Percentiles rank a stretch among this genome's conserved stretches.
Conservation (phyloP, 1,140 invertebrate genomes). For the Bombus soroeensis region DNA sequence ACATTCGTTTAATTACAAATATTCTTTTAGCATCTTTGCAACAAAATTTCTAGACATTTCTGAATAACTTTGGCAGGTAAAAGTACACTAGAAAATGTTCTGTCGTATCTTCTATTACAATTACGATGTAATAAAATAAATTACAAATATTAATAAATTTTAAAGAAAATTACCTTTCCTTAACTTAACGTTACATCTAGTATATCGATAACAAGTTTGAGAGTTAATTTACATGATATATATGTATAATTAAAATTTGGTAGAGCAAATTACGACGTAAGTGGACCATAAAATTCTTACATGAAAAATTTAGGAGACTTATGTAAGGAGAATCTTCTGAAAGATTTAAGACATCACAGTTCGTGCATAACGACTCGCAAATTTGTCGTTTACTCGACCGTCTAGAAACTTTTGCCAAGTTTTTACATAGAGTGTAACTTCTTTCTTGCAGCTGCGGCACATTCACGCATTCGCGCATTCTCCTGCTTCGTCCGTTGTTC, state of each 20-base stretch:
- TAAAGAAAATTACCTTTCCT: background rate
- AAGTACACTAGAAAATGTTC: background rate
- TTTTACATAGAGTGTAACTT: conserved; percentile 55
- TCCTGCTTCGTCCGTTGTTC: conserved; percentile 53
- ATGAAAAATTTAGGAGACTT: too few species aligned
- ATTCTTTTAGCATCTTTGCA: too few species aligned
- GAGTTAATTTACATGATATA: too few species aligned
- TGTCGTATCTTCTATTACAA: background rate
- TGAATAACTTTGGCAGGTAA: background rate
- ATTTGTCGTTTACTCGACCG: conserved; percentile 43
- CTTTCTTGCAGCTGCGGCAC: conserved; percentile 55
- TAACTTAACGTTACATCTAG: background rate
- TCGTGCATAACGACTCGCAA: conserved; percentile 5
- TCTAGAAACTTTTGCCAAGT: conserved; percentile 50
- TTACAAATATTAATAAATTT: background rate
- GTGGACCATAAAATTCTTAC: background rate
- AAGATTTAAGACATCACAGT: conserved; percentile 12
- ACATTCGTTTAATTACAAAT: too few species aligned
- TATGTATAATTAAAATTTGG: background rate
- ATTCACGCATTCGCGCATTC: conserved; percentile 36
- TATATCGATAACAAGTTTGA: background rate
- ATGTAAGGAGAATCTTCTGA: background rate
- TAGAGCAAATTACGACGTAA: background rate
- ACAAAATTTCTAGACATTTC: background rate
- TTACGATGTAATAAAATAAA: background rate